phyloP scores from a whole-genome alignment of 2,797 vertebrate genomes.

The Lacerta agilis region DNA sequence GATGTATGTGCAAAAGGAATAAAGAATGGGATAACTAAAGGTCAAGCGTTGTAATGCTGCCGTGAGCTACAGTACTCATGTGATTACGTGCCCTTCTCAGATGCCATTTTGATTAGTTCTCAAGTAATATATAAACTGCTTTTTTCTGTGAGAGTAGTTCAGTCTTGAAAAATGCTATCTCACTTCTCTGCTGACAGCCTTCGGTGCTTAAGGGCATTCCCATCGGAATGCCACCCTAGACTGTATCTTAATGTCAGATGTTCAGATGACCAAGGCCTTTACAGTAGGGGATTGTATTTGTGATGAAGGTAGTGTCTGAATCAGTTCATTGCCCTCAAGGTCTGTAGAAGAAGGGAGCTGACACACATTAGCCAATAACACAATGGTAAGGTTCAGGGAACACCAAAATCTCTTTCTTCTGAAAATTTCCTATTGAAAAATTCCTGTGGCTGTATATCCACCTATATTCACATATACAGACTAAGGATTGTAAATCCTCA shows the following conservation, averaged over 20 bases:
- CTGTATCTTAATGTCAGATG: conserved; percentile 29
- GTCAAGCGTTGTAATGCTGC: conserved; percentile 8
- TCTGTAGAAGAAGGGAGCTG: conserved; percentile 12
- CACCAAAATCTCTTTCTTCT: conserved; percentile 45
- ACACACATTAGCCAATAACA: conserved; percentile 20
- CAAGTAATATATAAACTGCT: conserved; percentile 33
- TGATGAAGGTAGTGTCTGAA: conserved; percentile 15
- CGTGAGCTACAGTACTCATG: conserved; percentile 25
- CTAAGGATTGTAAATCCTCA: background rate
- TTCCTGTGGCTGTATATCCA: conserved; percentile 21
- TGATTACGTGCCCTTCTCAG: conserved; percentile 25
- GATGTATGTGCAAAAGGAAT: conserved; percentile 22
- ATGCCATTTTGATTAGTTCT: conserved; percentile 7
- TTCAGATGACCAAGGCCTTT: conserved; percentile 27
- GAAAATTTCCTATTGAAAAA: conserved; percentile 50
- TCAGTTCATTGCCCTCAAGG: conserved; percentile 48
- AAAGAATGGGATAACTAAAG: conserved; percentile 16
- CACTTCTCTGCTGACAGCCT: conserved; percentile 3
- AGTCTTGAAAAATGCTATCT: conserved; percentile 25
- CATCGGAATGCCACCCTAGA: conserved; percentile 1
- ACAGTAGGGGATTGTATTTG: conserved; percentile 34
- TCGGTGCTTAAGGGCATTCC: conserved; percentile 22
- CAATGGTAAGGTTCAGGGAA: conserved; percentile 30
- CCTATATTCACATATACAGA: conserved; percentile 13
- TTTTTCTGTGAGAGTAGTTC: conserved; percentile 28